Conservation (phyloP, 2,888 invertebrate species). For the Flabesymbios commensalis region DNA sequence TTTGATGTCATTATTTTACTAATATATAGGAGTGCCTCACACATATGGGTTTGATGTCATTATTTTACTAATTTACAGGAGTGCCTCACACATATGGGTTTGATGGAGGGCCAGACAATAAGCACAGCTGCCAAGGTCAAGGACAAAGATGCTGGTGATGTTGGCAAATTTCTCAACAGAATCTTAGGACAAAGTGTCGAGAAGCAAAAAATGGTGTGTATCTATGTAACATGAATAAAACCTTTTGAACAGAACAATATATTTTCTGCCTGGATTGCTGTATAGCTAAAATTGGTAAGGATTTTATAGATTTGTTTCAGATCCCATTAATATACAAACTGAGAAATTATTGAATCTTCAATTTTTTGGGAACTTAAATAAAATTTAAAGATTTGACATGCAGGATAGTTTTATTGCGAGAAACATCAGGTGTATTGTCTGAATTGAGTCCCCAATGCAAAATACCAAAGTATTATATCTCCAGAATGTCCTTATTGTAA, state of each 20-base stretch:
- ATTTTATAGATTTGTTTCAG: too few species aligned
- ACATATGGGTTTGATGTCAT: not conserved
- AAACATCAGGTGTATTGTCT: too few species aligned
- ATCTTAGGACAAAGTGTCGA: constrained; percentile 53
- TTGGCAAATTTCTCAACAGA: constrained; percentile 56
- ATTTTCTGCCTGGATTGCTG: too few species aligned
- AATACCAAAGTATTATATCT: too few species aligned
- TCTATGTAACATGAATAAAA: not conserved
- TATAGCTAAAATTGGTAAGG: too few species aligned
- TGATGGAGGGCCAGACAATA: constrained; percentile 45
- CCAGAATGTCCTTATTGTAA: too few species aligned
- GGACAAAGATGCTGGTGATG: constrained; percentile 50
- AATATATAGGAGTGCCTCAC: not conserved
- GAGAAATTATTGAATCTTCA: not conserved
- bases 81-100: constrained; percentile 51
- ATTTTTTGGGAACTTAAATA: not conserved
- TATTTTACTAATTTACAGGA: too few species aligned
- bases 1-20: not conserved
- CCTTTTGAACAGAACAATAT: too few species aligned
- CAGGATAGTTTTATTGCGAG: too few species aligned
- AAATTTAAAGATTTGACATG: too few species aligned
- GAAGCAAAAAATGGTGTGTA: constrained; percentile 51
- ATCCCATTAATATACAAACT: too few species aligned
- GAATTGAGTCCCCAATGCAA: too few species aligned
- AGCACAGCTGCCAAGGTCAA: constrained; percentile 32